Percentiles rank a stretch among this genome's conserved stretches.
Conservation (phyloP, 1,140 invertebrate species). For the Coptotermes formosanus region DNA sequence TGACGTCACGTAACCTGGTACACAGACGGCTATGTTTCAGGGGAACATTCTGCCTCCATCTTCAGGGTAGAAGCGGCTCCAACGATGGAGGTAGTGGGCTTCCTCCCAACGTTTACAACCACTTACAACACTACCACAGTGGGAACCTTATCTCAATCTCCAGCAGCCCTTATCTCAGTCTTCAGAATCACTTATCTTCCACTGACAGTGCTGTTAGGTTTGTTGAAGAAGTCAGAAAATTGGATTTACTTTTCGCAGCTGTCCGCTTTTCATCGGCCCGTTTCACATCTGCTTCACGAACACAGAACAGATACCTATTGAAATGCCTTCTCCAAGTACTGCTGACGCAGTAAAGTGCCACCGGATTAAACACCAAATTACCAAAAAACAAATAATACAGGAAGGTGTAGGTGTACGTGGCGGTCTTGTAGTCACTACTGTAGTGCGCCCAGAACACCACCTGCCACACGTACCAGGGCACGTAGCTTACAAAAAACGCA, state of each 20-base stretch:
- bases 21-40: too few species aligned
- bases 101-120: too few species aligned
- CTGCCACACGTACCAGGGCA: conserved; percentile 81
- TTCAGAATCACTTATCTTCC: too few species aligned
- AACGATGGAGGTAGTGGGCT: too few species aligned
- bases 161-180: too few species aligned
- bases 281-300: conserved; percentile 37
- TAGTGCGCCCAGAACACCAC: conserved; percentile 81
- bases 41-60: too few species aligned
- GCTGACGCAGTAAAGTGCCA: conserved; percentile 89
- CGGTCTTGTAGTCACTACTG: conserved; percentile 69
- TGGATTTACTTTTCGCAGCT: background rate
- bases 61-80: too few species aligned
- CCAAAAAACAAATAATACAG: conserved; percentile 86
- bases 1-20: too few species aligned
- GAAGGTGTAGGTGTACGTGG: conserved; percentile 80
- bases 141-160: too few species aligned
- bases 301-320: conserved; percentile 85
- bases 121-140: too few species aligned
- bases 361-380: conserved; percentile 91
- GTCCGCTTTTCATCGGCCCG: background rate
- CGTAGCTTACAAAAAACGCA: conserved; percentile 88
- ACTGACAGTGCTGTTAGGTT: background rate
- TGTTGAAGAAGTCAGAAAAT: background rate
- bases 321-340: conserved; percentile 87